Percentiles rank a stretch among this genome's conserved stretches.
phyloP scores from a whole-genome alignment of 2,888 invertebrate genomes.

The Lapara coniferarum region DNA sequence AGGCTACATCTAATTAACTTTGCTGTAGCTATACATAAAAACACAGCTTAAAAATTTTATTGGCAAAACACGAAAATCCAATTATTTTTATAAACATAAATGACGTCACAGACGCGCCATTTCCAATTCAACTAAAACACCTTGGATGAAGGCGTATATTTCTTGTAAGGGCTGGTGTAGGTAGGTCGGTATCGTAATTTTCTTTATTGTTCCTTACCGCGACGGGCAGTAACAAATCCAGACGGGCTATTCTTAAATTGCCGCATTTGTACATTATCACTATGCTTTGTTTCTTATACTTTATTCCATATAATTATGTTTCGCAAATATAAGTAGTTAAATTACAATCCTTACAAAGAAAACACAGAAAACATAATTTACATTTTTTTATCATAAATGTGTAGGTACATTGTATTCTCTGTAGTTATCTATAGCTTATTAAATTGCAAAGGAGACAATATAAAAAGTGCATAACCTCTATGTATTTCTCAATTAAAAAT shows the following conservation, averaged over 20 bases:
- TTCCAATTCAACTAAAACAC: slow-evolving; percentile 8
- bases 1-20: no score
- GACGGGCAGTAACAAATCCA: slow-evolving; percentile 61
- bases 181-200: slow-evolving; percentile 65
- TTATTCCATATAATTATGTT: background rate
- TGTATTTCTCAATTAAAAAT: no score
- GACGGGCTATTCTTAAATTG: slow-evolving; percentile 49
- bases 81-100: slow-evolving; percentile 1
- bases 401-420: no score
- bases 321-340: background rate
- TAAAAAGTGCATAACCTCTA: no score
- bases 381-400: no score
- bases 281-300: background rate
- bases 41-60: background rate
- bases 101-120: background rate
- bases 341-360: background rate
- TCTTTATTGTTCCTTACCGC: slow-evolving; percentile 69
- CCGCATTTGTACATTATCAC: background rate
- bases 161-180: slow-evolving; percentile 37
- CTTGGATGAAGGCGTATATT: slow-evolving; percentile 18
- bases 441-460: no score
- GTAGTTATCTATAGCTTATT: no score
- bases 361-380: background rate
- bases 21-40: background rate
- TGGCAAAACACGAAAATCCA: no score